These are phyloP conservation scores for Geotrypetes seraphini DNA, from an alignment of 2,797 vertebrate genomes.

Conservation along the genomic window DNA sequence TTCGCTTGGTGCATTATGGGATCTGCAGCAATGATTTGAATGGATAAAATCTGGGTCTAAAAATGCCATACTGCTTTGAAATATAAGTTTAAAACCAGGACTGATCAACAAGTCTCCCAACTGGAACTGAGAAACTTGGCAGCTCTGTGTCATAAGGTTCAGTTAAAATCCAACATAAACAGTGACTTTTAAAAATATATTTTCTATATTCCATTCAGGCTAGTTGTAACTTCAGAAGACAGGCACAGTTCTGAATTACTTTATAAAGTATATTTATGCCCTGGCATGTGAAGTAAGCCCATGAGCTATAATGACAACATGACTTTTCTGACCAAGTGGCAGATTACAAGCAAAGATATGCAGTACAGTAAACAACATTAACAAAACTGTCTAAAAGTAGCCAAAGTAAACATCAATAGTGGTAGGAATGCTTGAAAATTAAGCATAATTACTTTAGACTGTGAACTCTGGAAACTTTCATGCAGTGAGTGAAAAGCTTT, in stretches of 20 bases:
- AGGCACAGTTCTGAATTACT: conserved; percentile 8
- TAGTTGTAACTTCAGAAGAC: conserved; percentile 27
- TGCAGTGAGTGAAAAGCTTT: neutral
- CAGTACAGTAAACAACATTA: conserved; percentile 1
- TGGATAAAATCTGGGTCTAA: no score
- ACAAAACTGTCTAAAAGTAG: conserved; percentile 1
- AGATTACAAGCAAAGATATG: conserved; percentile 8
- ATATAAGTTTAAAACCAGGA: no score
- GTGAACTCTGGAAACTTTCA: neutral
- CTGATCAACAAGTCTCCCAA: no score
- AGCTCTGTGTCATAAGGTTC: no score
- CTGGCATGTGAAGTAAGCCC: conserved; percentile 2
- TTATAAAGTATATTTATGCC: conserved; percentile 12
- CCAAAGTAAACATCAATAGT: conserved; percentile 1
- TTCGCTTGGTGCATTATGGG: no score
- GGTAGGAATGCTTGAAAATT: conserved; percentile 12
- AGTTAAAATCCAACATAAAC: conserved; percentile 31
- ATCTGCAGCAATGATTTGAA: no score
- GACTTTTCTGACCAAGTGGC: conserved; percentile 1
- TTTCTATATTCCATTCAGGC: conserved; percentile 11
- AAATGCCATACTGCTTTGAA: no score
- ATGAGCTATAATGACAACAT: neutral
- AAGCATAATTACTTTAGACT: conserved; percentile 10
- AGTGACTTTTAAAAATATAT: conserved; percentile 5
- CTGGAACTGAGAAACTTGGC: no score